A percentile compares a stretch with the other conserved stretches of the same genome.
Evolutionary conservation across 2,888 invertebrate species (phyloP).

Genomic region (Macrophya alboannulata): DNA sequence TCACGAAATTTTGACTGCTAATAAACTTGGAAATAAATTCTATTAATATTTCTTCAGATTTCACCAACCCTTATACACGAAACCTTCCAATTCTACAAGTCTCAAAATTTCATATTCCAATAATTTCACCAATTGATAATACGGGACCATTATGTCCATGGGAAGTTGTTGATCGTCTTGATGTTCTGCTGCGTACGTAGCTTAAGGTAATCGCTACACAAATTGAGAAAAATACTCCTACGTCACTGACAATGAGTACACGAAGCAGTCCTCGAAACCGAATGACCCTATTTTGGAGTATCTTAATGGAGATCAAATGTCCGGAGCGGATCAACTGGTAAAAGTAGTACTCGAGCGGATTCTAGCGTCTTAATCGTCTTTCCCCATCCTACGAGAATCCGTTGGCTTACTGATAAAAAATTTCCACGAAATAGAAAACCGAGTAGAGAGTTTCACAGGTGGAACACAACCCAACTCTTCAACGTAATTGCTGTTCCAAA

Average conservation of each 20-base stretch:
- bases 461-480: conserved; percentile 26
- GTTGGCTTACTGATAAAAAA: conserved; percentile 55
- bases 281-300: conserved; percentile 54
- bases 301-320: conserved; percentile 42
- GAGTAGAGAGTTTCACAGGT: background rate
- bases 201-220: conserved; percentile 27
- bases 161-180: conserved; percentile 16
- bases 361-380: conserved; percentile 54
- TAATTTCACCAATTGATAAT: background rate
- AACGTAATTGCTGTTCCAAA: background rate
- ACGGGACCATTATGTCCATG: background rate
- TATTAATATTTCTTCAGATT: background rate
- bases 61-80: background rate
- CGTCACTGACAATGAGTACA: background rate
- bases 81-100: background rate
- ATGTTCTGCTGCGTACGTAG: no score
- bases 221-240: no score
- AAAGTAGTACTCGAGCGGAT: conserved; percentile 56
- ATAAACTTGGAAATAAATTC: background rate
- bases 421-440: conserved; percentile 27
- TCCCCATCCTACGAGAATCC: conserved; percentile 48
- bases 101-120: background rate
- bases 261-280: conserved; percentile 36
- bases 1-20: background rate
- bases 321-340: conserved; percentile 43